These are phyloP conservation scores for Gastrophysa polygoni DNA, from an alignment of 2,888 invertebrate species.

Conservation along the genomic window DNA sequence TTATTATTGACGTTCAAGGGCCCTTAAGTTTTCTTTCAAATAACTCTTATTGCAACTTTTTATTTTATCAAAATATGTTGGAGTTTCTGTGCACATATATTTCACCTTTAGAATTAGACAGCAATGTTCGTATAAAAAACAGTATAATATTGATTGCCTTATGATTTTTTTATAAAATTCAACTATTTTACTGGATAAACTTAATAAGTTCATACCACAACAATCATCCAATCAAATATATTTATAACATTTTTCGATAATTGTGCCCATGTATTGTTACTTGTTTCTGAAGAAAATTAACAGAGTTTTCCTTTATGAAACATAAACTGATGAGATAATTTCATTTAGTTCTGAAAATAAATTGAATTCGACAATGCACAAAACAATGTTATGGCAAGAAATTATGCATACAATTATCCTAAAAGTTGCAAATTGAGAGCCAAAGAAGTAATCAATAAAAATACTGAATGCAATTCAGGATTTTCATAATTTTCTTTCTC, in stretches of 20 bases:
- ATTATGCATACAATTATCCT: conserved; percentile 27
- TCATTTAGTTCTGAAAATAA: not conserved
- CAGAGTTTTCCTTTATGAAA: not conserved
- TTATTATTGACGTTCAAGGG: conserved; percentile 26
- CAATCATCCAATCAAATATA: conserved; percentile 52
- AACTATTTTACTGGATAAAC: conserved; percentile 49
- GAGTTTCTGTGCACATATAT: conserved; percentile 54
- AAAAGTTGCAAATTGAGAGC: conserved; percentile 12
- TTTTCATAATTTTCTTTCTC: conserved; percentile 15
- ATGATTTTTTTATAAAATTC: conserved; percentile 45
- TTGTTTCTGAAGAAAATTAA: conserved; percentile 38
- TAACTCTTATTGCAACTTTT: conserved; percentile 55
- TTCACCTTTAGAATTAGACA: conserved; percentile 57
- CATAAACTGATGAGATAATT: not conserved
- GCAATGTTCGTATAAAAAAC: conserved; percentile 53
- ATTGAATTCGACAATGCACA: conserved; percentile 11
- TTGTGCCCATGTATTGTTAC: conserved; percentile 58
- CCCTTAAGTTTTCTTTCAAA: conserved; percentile 38
- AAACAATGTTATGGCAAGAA: conserved; percentile 54
- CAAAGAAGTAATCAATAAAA: not conserved
- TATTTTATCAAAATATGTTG: conserved; percentile 56
- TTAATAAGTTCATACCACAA: conserved; percentile 51
- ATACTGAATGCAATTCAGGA: not conserved
- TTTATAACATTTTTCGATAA: conserved; percentile 52
- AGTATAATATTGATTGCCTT: conserved; percentile 57